Base-by-base conservation (phyloP, 2,113 vertebrate species). In the Fulica atra region DNA sequence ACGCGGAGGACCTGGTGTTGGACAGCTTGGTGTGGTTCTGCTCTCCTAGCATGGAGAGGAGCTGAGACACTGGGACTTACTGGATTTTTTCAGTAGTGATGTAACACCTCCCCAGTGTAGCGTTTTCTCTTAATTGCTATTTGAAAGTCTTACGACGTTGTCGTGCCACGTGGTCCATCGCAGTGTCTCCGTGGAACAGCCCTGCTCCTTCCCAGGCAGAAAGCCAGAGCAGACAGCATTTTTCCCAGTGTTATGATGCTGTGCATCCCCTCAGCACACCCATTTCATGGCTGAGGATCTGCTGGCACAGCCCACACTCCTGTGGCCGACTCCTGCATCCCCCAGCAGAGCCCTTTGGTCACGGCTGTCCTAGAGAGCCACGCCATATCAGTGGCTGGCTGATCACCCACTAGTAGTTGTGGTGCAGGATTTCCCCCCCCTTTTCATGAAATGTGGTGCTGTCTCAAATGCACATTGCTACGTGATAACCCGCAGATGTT, bases 161-260 rank as follows among this genome's bases (percentile, higher is more conserved):
- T 28, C 24, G 0, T 15, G 7, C 50, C 48, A 11, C 4, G 0
- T 5, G 36, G 40, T 23, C 11, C 4, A 13, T 20, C n/a, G 35
- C 81, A 23, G 57, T 4, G 14, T 61, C 31, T 66, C 80, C 60
- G 20, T 11, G 23, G 54, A 29, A 19, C 1, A 1, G 66, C 77
- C 40, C 23, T 1, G 3, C 70, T 71, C 44, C 57, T 16, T 8
- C 31, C 24, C 66, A 23, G 57, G 16, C 5, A 46, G 51, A 35
- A 57, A 21, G n/a, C 31, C 56, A 2, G 0, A 4, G 65, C 81
- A 29, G 40, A 35, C 51, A 25, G 53, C 1, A 0, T 11, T 86
- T n/a, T 66, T 56, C 83, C 80, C 0, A 3, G 51, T 20, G 1
- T 9, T 28, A 1, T 5, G 3, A 63, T 3, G 29, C 74, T 38